Percentiles rank a stretch among this genome's conserved stretches.
Evolutionary conservation across 1,140 invertebrate genomes (phyloP).

Genomic region (Gryllus bimaculatus): DNA sequence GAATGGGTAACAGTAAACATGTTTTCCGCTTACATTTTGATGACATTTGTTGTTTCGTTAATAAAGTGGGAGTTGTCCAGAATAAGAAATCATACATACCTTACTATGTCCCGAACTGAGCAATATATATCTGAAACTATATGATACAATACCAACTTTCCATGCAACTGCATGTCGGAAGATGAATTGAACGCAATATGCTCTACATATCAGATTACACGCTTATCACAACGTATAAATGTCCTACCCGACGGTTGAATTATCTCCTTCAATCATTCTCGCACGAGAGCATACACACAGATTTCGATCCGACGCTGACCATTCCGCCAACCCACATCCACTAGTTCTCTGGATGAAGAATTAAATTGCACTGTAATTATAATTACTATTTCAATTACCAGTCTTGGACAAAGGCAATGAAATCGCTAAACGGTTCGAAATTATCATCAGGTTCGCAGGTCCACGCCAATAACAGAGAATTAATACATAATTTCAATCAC

Average conservation of each 20-base stretch:
- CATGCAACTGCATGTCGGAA: too few species aligned
- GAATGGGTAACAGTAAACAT: too few species aligned
- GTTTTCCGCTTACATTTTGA: too few species aligned
- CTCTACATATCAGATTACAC: too few species aligned
- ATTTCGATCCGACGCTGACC: background rate
- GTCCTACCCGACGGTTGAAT: background rate
- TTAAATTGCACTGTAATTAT: constrained; percentile 1
- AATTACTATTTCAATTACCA: constrained; percentile 1
- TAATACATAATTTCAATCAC: background rate
- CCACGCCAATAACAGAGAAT: background rate
- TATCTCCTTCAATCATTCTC: background rate
- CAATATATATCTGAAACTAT: too few species aligned
- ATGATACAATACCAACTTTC: too few species aligned
- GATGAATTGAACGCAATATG: too few species aligned
- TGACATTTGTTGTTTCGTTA: too few species aligned
- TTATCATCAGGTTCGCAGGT: background rate
- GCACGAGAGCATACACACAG: background rate
- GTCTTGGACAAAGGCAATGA: background rate
- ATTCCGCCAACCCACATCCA: background rate
- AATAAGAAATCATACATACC: too few species aligned
- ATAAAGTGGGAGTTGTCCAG: too few species aligned
- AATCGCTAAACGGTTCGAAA: background rate
- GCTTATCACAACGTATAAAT: too few species aligned
- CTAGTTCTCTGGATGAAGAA: background rate
- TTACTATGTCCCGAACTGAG: too few species aligned